Evolutionary conservation across 2,797 vertebrate genomes (phyloP).

Genomic region (Amniataba percoides): DNA sequence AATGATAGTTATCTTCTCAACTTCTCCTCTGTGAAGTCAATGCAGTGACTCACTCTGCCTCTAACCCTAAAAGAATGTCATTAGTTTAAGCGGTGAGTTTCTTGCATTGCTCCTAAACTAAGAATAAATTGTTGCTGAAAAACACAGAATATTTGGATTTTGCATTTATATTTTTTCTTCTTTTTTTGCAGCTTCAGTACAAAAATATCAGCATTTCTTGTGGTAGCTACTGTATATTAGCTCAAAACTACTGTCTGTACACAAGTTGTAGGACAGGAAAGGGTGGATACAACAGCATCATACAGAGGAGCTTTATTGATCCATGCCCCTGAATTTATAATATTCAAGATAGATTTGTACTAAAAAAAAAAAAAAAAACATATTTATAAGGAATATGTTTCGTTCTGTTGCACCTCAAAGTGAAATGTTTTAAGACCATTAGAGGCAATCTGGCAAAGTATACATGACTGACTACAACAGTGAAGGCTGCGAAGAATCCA

Average conservation of each 20-base stretch:
- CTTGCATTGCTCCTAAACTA: neutral
- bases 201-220: constrained; percentile 43
- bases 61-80: neutral
- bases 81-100: constrained; percentile 7
- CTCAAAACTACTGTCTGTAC: constrained; percentile 19
- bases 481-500: constrained; percentile 50
- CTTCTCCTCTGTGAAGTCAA: constrained; percentile 17
- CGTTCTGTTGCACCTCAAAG: constrained; percentile 18
- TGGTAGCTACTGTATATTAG: constrained; percentile 1
- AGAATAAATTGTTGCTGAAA: neutral
- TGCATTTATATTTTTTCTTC: neutral
- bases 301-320: constrained; percentile 36
- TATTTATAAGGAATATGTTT: constrained; percentile 4
- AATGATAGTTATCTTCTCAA: constrained; percentile 7
- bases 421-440: constrained; percentile 2
- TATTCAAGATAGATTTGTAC: constrained; percentile 15
- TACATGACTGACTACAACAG: constrained; percentile 18
- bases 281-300: constrained; percentile 23
- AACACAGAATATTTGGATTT: neutral
- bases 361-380: constrained; percentile 20
- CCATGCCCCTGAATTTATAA: constrained; percentile 32
- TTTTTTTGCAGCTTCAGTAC: constrained; percentile 17
- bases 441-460: constrained; percentile 35
- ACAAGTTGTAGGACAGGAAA: constrained; percentile 11
- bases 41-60: constrained; percentile 13